Evolutionary conservation across 2,888 invertebrate genomes (phyloP).

Genomic region (Hydriomena furcata): DNA sequence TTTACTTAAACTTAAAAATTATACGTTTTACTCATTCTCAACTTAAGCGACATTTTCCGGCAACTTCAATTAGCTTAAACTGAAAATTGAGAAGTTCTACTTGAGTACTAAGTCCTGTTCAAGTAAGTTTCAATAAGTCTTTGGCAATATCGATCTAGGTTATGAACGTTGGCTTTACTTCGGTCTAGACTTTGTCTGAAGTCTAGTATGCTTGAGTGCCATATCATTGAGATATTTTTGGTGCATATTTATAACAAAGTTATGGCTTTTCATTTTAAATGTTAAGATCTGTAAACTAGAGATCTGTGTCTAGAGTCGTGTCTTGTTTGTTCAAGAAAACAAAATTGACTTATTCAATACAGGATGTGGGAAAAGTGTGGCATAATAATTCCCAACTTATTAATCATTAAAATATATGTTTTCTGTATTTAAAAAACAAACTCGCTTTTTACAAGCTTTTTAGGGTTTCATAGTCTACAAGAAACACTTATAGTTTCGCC

Average conservation of each 20-base stretch:
- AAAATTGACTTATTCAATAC: too few relatives aligned
- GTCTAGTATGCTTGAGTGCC: slow-evolving; percentile 9
- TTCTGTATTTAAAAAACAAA: too few relatives aligned
- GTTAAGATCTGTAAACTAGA: too few relatives aligned
- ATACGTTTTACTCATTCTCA: slow-evolving; percentile 20
- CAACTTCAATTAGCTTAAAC: slow-evolving; percentile 30
- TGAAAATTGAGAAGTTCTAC: slow-evolving; percentile 29
- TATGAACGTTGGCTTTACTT: slow-evolving; percentile 31
- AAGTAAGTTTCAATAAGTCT: slow-evolving; percentile 33
- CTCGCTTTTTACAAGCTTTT: too few relatives aligned
- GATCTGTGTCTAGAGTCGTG: too few relatives aligned
- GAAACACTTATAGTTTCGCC: too few relatives aligned
- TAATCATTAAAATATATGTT: too few relatives aligned
- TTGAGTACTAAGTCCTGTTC: slow-evolving; percentile 23
- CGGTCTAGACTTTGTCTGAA: slow-evolving; percentile 33
- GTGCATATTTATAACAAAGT: background rate
- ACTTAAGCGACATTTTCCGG: slow-evolving; percentile 22
- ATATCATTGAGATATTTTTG: slow-evolving; percentile 2
- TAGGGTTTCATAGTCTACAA: too few relatives aligned
- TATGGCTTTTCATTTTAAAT: background rate
- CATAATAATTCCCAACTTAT: too few relatives aligned
- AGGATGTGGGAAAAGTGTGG: too few relatives aligned
- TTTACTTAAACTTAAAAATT: slow-evolving; percentile 42
- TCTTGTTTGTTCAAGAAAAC: too few relatives aligned
- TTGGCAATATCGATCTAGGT: slow-evolving; percentile 26